Conservation (phyloP, 2,113 vertebrate genomes). For the Peromyscus californicus region DNA sequence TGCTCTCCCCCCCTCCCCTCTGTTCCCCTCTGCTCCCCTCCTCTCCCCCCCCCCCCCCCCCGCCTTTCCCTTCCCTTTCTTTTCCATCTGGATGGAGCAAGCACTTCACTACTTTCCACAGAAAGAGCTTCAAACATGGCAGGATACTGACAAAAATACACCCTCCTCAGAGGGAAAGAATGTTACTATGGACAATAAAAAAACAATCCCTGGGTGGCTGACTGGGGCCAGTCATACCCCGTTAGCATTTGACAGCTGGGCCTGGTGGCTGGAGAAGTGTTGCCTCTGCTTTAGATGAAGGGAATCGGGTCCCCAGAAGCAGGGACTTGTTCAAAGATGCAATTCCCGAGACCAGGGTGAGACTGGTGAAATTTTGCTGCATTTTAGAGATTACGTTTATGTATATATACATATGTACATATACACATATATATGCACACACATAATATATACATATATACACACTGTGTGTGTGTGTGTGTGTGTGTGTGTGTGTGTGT, state of each 20-base stretch:
- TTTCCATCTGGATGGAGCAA: not conserved
- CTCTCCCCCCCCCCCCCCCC: not conserved
- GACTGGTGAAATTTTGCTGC: not conserved
- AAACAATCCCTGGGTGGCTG: not conserved
- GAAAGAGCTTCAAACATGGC: constrained; percentile 6
- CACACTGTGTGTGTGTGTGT: not conserved
- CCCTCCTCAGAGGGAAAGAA: constrained; percentile 26
- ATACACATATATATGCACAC: not conserved
- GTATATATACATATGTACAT: not conserved
- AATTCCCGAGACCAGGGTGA: not conserved
- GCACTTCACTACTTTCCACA: not conserved
- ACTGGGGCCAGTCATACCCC: not conserved
- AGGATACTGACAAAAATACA: not conserved
- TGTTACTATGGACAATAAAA: not conserved
- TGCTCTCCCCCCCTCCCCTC: fast-evolving
- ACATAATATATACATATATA: not conserved
- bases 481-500: not conserved
- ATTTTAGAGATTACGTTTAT: not conserved
- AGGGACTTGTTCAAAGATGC: no score
- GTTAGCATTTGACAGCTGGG: not conserved
- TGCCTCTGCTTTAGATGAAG: not conserved
- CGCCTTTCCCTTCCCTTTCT: not conserved
- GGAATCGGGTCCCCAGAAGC: not conserved
- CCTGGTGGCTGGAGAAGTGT: not conserved
- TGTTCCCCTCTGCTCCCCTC: fast-evolving